phyloP scores from a whole-genome alignment of 2,797 vertebrate species.

The Takifugu ocellatus region DNA sequence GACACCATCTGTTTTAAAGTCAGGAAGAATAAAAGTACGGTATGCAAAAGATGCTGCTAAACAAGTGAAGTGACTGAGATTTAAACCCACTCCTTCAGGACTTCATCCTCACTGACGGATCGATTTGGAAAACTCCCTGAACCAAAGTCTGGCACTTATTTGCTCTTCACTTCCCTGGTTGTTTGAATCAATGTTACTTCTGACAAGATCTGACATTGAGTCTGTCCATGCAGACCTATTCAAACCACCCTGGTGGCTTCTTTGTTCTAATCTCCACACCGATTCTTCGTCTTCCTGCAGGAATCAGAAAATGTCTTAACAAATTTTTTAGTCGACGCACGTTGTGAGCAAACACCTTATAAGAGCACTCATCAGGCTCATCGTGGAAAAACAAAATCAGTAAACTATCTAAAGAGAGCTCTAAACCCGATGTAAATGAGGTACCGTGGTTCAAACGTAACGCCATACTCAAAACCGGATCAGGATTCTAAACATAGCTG shows the following conservation, averaged over 20 bases:
- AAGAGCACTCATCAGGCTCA: neutral
- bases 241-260: constrained; percentile 62
- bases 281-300: constrained; percentile 55
- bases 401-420: too few relatives aligned
- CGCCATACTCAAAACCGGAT: constrained; percentile 52
- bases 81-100: constrained; percentile 9
- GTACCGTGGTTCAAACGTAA: constrained; percentile 69
- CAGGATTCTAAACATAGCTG: constrained; percentile 50
- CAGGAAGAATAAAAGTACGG: constrained; percentile 42
- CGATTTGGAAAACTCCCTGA: constrained; percentile 17
- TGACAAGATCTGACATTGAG: constrained; percentile 59
- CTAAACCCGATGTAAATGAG: constrained; percentile 11
- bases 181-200: constrained; percentile 57
- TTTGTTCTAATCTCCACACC: constrained; percentile 71
- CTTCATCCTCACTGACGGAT: constrained; percentile 23
- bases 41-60: constrained; percentile 30
- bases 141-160: constrained; percentile 7
- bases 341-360: constrained; percentile 33
- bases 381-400: neutral
- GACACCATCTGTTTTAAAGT: constrained; percentile 66
- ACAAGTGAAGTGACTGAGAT: neutral
- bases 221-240: constrained; percentile 51
- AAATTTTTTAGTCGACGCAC: neutral
- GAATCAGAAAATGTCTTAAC: constrained; percentile 9
- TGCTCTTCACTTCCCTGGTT: constrained; percentile 34